phyloP scores from a whole-genome alignment of 92 coral and sea anemone genomes.

The Nematostella vectensis region DNA sequence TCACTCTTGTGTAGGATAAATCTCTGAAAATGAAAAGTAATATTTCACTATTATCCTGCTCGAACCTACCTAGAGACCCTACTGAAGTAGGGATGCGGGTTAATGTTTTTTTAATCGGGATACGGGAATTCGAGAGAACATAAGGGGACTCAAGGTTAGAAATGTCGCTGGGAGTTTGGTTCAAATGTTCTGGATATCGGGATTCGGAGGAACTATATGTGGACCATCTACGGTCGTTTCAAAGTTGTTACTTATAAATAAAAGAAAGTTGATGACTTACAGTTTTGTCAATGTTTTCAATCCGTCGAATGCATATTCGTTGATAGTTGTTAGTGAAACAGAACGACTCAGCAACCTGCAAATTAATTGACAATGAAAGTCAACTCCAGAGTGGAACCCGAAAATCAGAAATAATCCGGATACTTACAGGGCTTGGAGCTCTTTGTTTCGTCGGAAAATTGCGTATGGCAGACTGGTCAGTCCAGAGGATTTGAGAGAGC shows the following conservation, averaged over 20 bases:
- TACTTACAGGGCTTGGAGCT: slow-evolving; percentile 20
- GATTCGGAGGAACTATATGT: neutral
- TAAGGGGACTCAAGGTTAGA: neutral
- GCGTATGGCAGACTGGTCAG: slow-evolving; percentile 9
- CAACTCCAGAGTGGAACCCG: neutral
- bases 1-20: slow-evolving; percentile 61
- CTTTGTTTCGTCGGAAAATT: slow-evolving; percentile 10
- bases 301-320: slow-evolving; percentile 43
- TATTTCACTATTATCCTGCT: neutral
- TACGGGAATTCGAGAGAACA: too few relatives aligned
- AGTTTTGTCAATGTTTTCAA: slow-evolving; percentile 16
- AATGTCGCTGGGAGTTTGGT: neutral
- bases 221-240: too few relatives aligned
- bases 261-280: slow-evolving; percentile 30
- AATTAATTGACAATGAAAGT: neutral
- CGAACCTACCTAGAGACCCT: neutral
- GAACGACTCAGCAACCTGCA: too few relatives aligned
- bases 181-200: neutral
- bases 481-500: slow-evolving; percentile 13
- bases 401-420: too few relatives aligned
- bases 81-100: too few relatives aligned
- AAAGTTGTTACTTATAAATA: neutral
- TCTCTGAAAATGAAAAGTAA: slow-evolving; percentile 23
- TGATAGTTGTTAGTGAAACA: slow-evolving; percentile 28
- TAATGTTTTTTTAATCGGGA: too few relatives aligned